These are phyloP conservation scores for Botia kubotai DNA, from an alignment of 2,797 vertebrate genomes.

Conservation along the genomic window DNA sequence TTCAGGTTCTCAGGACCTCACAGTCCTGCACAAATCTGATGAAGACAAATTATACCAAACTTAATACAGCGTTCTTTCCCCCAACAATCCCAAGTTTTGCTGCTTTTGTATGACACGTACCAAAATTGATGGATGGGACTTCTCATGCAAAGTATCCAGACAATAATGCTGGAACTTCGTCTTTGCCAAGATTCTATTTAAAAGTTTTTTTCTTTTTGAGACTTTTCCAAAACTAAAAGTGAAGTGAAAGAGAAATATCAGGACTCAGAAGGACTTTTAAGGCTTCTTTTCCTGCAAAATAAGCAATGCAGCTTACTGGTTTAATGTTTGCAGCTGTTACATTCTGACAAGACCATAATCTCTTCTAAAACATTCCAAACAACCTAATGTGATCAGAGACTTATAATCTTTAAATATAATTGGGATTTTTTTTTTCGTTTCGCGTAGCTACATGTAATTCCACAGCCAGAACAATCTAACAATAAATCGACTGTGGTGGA, in stretches of 20 bases:
- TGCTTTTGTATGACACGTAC: slow-evolving; percentile 55
- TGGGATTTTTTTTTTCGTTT: not conserved
- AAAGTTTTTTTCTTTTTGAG: slow-evolving; percentile 49
- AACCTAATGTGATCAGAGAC: not conserved
- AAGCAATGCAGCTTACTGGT: not conserved
- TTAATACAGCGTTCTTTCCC: slow-evolving; percentile 43
- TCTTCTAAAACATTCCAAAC: not conserved
- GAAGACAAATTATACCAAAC: slow-evolving; percentile 56
- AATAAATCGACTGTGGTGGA: too few species aligned
- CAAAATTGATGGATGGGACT: slow-evolving; percentile 74
- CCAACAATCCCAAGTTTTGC: slow-evolving; percentile 53
- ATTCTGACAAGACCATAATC: not conserved
- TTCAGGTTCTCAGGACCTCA: slow-evolving; percentile 10
- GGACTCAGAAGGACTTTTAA: not conserved
- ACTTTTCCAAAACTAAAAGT: not conserved
- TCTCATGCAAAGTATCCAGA: slow-evolving; percentile 72
- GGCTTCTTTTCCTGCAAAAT: not conserved
- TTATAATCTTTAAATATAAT: not conserved
- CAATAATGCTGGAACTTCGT: slow-evolving; percentile 69
- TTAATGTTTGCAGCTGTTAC: not conserved
- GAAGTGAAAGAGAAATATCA: not conserved
- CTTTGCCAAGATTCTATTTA: slow-evolving; percentile 67
- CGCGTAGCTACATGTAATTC: not conserved
- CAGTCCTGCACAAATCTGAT: slow-evolving; percentile 38
- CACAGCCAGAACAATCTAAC: not conserved